Evolutionary conservation across 2,113 vertebrate genomes (phyloP), one percentile per base, ranked within the genome.

Genomic region (Arizona elegans): DNA sequence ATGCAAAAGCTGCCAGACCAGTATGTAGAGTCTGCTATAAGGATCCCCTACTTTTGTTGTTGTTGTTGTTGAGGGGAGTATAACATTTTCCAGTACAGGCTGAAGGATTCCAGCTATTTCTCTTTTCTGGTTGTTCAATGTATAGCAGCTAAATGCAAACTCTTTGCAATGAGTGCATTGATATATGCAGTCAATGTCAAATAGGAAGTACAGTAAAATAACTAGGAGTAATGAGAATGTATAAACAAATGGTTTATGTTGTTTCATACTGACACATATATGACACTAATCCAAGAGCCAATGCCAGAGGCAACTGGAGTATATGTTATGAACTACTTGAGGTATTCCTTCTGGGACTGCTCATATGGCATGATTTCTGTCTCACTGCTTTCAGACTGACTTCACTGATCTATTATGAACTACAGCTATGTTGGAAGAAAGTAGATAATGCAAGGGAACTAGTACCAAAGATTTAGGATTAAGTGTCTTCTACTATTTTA

Each of bases 261-360:
- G 94, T 96, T 97, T 96, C 92, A 21, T 54, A 55, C 90, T 96
- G 97, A 96, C 93, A 55, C 3, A 0, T 94, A 86, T 95, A 94
- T 96, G 97, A 97, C 96, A 94, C 92, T 98, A 97, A 97, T 96
- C 92, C 17, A 54, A 95, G 96, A 96, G 95, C 94, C 93, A 62
- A 23, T 93, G 96, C 94, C 95, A 95, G 94, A 93, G 93, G 96
- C 95, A 95, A 95, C 38, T 50, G 91, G 97, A 96, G 95, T 96
- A 95, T 81, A 81, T 56, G 90, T 95, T 97, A 96, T 96, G 95
- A 95, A 96, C 89, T 95, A 95, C 93, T 91, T 90, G 96, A 96
- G 90, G 91, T 89, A 92, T 96, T 96, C 94, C 95, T 97, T 97
- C 92, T 95, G 95, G 95, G 95, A 96, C 86, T 94, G 88, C 85